Conservation (phyloP, 2,113 vertebrate genomes). For the Petaurus breviceps region DNA sequence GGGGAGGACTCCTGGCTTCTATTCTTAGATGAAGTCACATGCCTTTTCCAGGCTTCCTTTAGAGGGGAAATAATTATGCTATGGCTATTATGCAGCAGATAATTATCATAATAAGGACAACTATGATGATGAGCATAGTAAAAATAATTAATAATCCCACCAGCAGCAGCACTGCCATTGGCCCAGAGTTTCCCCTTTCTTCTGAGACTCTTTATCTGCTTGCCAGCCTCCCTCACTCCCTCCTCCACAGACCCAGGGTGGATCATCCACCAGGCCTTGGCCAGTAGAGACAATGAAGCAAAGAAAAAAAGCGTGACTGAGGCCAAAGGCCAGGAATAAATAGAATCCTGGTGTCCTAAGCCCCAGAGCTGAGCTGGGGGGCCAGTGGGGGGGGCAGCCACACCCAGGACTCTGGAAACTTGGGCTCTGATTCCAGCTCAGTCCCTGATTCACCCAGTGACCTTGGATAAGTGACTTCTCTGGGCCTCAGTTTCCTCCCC, state of each 20-base stretch:
- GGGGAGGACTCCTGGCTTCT: not conserved
- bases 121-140: not conserved
- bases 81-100: not conserved
- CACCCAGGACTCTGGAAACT: not conserved
- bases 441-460: not conserved
- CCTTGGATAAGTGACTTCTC: not conserved
- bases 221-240: not conserved
- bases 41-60: not conserved
- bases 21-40: not conserved
- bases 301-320: not conserved
- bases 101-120: not conserved
- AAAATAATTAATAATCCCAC: not conserved
- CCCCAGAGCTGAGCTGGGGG: not conserved
- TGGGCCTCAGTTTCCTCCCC: not conserved
- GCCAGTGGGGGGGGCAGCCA: not conserved
- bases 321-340: not conserved
- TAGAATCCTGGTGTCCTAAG: not conserved
- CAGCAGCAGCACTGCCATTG: not conserved
- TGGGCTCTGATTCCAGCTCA: not conserved
- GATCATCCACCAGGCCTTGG: not conserved
- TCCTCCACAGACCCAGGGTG: not conserved
- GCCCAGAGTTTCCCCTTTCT: not conserved
- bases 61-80: not conserved
- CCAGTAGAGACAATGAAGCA: not conserved
- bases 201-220: not conserved